These are phyloP conservation scores for Pedicia rivosa DNA, from an alignment of 2,888 invertebrate species.

Conservation along the genomic window DNA sequence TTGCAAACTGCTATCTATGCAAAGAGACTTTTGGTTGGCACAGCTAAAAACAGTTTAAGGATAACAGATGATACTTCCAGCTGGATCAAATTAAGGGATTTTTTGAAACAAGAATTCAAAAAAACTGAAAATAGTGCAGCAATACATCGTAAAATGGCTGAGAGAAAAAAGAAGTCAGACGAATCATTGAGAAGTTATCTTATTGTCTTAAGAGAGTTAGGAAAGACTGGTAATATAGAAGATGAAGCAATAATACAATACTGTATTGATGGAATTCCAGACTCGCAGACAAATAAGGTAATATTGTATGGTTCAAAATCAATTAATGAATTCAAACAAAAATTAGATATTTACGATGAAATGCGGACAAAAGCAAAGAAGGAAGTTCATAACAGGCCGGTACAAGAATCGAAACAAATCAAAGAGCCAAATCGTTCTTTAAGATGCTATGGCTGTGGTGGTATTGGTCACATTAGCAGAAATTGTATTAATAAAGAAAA, in stretches of 20 bases:
- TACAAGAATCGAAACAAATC: too few species aligned
- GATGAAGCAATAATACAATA: neutral
- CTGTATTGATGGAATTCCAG: slow-evolving; percentile 5
- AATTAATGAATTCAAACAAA: slow-evolving; percentile 7
- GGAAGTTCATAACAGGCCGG: too few species aligned
- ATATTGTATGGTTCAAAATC: slow-evolving; percentile 6
- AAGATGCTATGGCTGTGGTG: slow-evolving; percentile 11
- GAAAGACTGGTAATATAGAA: neutral
- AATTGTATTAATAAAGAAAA: slow-evolving; percentile 10
- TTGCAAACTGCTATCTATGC: neutral
- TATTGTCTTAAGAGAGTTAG: neutral
- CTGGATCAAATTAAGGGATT: neutral
- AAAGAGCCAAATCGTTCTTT: too few species aligned
- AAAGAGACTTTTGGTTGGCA: neutral
- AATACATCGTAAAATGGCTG: neutral
- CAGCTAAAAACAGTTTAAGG: neutral
- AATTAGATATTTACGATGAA: slow-evolving; percentile 7
- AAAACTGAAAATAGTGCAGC: neutral
- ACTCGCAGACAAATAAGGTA: slow-evolving; percentile 7
- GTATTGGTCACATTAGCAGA: slow-evolving; percentile 6
- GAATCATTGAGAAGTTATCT: neutral
- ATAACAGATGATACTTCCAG: neutral
- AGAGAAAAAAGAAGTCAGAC: neutral
- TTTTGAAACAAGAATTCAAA: neutral
- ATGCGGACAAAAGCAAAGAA: neutral